Evolutionary conservation across 1,140 invertebrate genomes (phyloP).

Genomic region (Caenorhabditis latens): DNA sequence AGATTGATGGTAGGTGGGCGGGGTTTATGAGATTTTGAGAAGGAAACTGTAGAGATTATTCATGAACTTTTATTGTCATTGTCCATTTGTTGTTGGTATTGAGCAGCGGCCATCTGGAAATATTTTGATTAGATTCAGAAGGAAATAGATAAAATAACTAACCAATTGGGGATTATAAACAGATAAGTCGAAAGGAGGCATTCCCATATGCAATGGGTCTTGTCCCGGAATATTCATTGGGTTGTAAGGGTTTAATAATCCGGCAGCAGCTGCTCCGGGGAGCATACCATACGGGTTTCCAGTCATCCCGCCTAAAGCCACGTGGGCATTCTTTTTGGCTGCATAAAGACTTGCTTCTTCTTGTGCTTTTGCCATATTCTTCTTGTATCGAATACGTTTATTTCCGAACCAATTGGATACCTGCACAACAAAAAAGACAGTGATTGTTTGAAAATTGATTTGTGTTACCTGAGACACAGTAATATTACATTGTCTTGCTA

Average conservation of each 20-base stretch:
- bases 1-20: constrained; percentile 31
- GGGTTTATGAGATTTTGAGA: neutral
- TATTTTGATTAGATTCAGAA: neutral
- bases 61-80: constrained; percentile 11
- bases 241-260: constrained; percentile 69
- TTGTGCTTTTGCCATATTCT: constrained; percentile 99
- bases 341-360: constrained; percentile 99
- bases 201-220: constrained; percentile 65
- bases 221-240: constrained; percentile 65
- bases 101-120: constrained; percentile 33
- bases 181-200: constrained; percentile 65
- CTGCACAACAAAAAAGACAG: constrained; percentile 63
- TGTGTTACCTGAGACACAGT: constrained; percentile 86
- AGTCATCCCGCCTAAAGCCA: constrained; percentile 41
- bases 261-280: constrained; percentile 66
- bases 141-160: neutral
- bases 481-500: constrained; percentile 99
- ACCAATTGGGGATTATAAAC: constrained; percentile 67
- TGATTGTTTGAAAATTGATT: too few relatives aligned
- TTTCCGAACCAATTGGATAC: constrained; percentile 94
- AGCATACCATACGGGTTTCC: constrained; percentile 71
- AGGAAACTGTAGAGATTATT: neutral
- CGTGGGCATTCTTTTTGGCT: constrained; percentile 89
- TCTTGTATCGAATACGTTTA: constrained; percentile 99
- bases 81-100: constrained; percentile 53